Evolutionary conservation across 2,113 vertebrate species (phyloP), one percentile per base, ranked within the genome.

Genomic region (Anoura caudifer): DNA sequence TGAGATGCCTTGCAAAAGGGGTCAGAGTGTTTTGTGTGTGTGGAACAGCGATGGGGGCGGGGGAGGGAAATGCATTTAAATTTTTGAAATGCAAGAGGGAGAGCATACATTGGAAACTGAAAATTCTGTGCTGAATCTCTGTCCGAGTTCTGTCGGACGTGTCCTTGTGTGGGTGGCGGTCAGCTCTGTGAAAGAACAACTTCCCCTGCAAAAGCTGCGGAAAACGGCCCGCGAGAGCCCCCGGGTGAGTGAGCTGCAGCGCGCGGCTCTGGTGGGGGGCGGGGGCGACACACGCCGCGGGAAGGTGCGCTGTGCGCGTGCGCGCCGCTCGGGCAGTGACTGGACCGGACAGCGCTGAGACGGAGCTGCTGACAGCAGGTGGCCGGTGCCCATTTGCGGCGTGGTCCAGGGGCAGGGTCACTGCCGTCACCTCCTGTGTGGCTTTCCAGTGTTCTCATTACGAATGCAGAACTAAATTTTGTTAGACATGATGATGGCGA

Each of bases 241-340:
- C 19, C 22, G 70, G 54, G 26, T 33, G 70, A 45, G 26, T 16
- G 45, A n/a, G 43, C 0, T 16, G 63, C 12, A n/a, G 56, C 26
- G 1, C 38, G 28, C 41, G 38, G 17, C 5, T 50, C 5, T 50
- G 47, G 7, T n/a, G 36, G 24, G 56, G 24, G 54, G 54, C 20
- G 20, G 4, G 20, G 52, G 54, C 6, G 22, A 11, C 7, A 3
- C 22, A 11, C 7, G 9, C 22, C 2, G 24, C 24, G 69, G 65
- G 54, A n/a, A 41, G 5, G 10, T 63, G 56, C 0, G 8, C 28
- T 43, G 56, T 0, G 8, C 11, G 6, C 36, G 5, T 36, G 14
- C 16, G 13, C 19, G 3, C 38, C 31, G 9, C 2, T 0, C 7
- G n/a, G n/a, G n/a, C n/a, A 28, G 15, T 0, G 26, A 33, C 1